These are phyloP conservation scores for Thamnophis sirtalis DNA, from an alignment of 2,113 vertebrate genomes.

Conservation along the genomic window DNA sequence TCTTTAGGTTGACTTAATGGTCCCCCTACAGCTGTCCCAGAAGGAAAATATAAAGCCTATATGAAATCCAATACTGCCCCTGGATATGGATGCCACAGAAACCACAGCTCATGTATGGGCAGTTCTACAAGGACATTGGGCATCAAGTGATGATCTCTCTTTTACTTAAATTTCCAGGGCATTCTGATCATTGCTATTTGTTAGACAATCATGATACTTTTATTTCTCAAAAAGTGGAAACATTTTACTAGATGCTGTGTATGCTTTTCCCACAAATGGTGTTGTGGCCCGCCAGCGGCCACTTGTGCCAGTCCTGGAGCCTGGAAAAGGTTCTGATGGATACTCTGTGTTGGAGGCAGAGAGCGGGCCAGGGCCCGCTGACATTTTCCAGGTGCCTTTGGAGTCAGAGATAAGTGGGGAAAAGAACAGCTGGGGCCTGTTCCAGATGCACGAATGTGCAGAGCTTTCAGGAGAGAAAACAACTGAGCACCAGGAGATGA, in stretches of 20 bases:
- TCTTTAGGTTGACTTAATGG: neutral
- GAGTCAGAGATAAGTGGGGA: too few species aligned
- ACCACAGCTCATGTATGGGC: neutral
- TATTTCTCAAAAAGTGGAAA: neutral
- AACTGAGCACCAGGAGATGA: too few species aligned
- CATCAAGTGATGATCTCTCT: neutral
- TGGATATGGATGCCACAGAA: neutral
- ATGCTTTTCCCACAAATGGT: neutral
- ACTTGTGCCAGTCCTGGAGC: too few species aligned
- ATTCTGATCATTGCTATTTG: neutral
- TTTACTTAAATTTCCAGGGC: neutral
- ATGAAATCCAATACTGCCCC: neutral
- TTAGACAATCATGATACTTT: neutral
- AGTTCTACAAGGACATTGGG: neutral
- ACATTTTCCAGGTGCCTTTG: too few species aligned
- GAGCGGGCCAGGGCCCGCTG: too few species aligned
- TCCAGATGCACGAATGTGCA: too few species aligned
- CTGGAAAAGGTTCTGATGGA: too few species aligned
- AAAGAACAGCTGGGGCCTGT: too few species aligned
- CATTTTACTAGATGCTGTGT: neutral
- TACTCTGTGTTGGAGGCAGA: too few species aligned
- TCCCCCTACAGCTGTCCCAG: neutral
- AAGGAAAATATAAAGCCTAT: neutral
- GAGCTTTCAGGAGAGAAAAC: too few species aligned
- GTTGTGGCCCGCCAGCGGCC: too few species aligned